These are phyloP conservation scores for Agrilus mali DNA, from an alignment of 2,888 invertebrate genomes.

Conservation along the genomic window DNA sequence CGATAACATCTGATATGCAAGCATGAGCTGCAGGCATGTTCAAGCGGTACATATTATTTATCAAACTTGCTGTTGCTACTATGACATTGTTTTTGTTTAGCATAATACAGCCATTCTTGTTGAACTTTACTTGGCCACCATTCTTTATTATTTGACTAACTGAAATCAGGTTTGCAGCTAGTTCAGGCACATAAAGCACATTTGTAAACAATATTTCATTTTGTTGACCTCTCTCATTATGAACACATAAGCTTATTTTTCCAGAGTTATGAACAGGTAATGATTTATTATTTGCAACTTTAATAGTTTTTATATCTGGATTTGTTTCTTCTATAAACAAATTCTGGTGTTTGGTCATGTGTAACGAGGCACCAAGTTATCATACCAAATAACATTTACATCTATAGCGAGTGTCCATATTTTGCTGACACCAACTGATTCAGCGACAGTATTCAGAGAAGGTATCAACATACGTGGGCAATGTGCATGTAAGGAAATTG, in stretches of 20 bases:
- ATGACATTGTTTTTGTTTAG: slow-evolving; percentile 3
- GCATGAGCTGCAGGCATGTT: background rate
- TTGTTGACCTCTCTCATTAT: slow-evolving; percentile 1
- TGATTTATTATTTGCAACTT: background rate
- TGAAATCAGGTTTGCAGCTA: slow-evolving; percentile 9
- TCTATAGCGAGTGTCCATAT: too few species aligned
- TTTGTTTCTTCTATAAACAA: too few species aligned
- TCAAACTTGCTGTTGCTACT: slow-evolving; percentile 4
- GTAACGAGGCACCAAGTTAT: too few species aligned
- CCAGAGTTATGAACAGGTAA: slow-evolving; percentile 5
- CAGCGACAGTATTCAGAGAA: too few species aligned
- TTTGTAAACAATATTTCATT: slow-evolving; percentile 9
- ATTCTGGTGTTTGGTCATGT: background rate
- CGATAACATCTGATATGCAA: slow-evolving; percentile 1
- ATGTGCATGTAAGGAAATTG: too few species aligned
- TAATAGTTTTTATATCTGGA: background rate
- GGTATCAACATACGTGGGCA: too few species aligned
- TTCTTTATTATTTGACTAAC: slow-evolving; percentile 9
- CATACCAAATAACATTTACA: too few species aligned
- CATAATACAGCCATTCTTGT: slow-evolving; percentile 2
- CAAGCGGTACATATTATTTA: slow-evolving; percentile 1
- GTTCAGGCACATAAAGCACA: slow-evolving; percentile 7
- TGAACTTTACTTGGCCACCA: slow-evolving; percentile 7
- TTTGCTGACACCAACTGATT: too few species aligned
- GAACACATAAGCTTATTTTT: slow-evolving; percentile 1